Evolutionary conservation across 2,888 invertebrate genomes (phyloP), one percentile per base, ranked within the genome.

Genomic region (Agonopterix subpropinquella): DNA sequence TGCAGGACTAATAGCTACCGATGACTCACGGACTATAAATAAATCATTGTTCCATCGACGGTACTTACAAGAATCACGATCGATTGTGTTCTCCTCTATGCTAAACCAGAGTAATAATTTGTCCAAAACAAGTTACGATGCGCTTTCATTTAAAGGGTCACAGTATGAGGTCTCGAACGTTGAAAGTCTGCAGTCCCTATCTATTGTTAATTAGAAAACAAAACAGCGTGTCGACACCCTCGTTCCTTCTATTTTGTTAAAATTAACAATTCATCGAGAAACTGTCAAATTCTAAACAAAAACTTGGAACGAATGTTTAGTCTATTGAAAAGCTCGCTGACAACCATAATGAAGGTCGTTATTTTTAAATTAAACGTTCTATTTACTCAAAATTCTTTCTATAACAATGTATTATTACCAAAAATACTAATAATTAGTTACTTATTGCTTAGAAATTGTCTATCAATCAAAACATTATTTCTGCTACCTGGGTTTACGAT

Each of bases 91-190:
- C 55, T 55, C 72, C 67, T 82, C 76, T 86, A 79, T 85, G 73
- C 74, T 70, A 84, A 87, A 88, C 88, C 88, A 88, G 80, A 86
- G 73, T 87, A 81, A 87, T 88, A 82, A 88, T 87, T 86, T 77
- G 82, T 82, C 67, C 73, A 82, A 83, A 85, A 88, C 83, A 87
- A 85, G 77, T 58, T 67, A 73, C 53, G 65, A 55, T 67, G 61
- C 61, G 70, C 73, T 73, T 68, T 69, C 68, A 53, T 73, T 65
- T 64, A 78, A 78, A 80, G 73, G 78, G 78, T 77, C 86, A 65
- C 87, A 75, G 84, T 83, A 70, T 80, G 88, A 84, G 74, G 83
- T 77, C 80, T 64, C 54, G 53, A 57, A 67, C 65, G 60, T 65
- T 56, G 76, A 74, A 75, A 79, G 73, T 76, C 67, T 61, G 65